Evolutionary conservation across 2,113 vertebrate genomes (phyloP), one percentile per base, ranked within the genome.

Genomic region (Poeciliopsis retropinna): DNA sequence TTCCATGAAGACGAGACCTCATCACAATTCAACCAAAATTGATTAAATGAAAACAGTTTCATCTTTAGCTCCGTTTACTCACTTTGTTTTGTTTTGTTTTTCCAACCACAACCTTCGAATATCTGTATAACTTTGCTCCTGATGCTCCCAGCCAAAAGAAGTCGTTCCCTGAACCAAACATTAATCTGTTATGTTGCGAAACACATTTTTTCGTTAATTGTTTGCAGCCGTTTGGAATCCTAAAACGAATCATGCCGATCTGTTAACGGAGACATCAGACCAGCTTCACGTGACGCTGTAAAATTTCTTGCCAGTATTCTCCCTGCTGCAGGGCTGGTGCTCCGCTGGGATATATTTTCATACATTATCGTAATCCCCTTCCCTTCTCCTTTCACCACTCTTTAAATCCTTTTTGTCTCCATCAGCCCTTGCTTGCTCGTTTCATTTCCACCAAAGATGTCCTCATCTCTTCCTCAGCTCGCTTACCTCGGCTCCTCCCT

Each of bases 311-410:
- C 31, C 14, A 34, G 73, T 77, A 72, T 85, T 75, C 85, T 84
- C 60, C 62, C 73, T 72, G 27, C 77, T 87, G 73, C 31, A 44
- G 66, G 67, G 77, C 63, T 41, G 68, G 41, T 60, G 65, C 82
- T 78, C 73, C 70, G 34, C 70, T 3, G 72, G 75, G 86, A 86
- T 82, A 89, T 86, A 83, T 89, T 89, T 89, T 90, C 85, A 86
- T 90, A 84, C 72, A 80, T 89, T 85, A 87, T 75, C 83, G 85
- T 84, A 86, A 84, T 86, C 88, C 69, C 67, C 76, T 85, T 75
- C 72, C 79, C 70, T 27, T 61, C 61, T 29, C 73, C 83, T 76
- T 74, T 79, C 73, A 77, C 62, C 61, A 70, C 65, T 85, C 72
- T 87, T 89, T 84, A 81, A 82, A 78, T 86, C 60, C 72, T 81